Conservation (phyloP, 2,113 vertebrate genomes). For the Isichthys henryi region DNA sequence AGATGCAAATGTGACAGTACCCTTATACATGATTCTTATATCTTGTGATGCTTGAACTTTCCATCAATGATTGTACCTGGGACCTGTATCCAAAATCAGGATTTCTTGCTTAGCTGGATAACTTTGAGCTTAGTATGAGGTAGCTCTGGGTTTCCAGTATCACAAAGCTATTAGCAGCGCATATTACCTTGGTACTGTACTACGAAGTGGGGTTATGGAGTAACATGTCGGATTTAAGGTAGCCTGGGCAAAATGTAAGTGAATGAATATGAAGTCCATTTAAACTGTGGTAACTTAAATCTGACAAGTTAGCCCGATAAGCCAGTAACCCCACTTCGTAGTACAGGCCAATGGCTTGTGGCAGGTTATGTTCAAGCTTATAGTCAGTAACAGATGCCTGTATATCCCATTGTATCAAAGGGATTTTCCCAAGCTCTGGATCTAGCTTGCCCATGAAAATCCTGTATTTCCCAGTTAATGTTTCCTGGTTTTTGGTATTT, state of each 20-base stretch:
- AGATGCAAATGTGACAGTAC: too few species aligned
- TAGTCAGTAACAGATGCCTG: neutral
- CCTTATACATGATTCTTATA: neutral
- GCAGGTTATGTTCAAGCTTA: neutral
- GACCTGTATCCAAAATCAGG: too few species aligned
- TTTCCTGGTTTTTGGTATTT: too few species aligned
- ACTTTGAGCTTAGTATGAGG: neutral
- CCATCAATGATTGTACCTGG: neutral
- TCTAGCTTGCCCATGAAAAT: neutral
- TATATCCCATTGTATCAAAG: neutral
- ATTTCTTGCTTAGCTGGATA: neutral
- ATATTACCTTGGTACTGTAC: neutral
- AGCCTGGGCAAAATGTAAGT: too few species aligned
- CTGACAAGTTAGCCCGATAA: too few species aligned
- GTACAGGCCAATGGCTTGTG: neutral
- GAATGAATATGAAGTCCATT: too few species aligned
- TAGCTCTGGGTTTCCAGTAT: neutral
- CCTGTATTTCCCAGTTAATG: neutral
- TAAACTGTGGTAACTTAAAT: too few species aligned
- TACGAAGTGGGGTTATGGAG: too few species aligned
- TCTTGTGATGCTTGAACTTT: neutral
- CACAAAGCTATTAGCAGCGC: neutral
- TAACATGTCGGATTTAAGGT: too few species aligned
- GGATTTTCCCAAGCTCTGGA: neutral
- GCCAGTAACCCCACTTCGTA: too few species aligned